These are phyloP conservation scores for Brassicogethes aeneus DNA, from an alignment of 2,888 invertebrate genomes.

Conservation along the genomic window DNA sequence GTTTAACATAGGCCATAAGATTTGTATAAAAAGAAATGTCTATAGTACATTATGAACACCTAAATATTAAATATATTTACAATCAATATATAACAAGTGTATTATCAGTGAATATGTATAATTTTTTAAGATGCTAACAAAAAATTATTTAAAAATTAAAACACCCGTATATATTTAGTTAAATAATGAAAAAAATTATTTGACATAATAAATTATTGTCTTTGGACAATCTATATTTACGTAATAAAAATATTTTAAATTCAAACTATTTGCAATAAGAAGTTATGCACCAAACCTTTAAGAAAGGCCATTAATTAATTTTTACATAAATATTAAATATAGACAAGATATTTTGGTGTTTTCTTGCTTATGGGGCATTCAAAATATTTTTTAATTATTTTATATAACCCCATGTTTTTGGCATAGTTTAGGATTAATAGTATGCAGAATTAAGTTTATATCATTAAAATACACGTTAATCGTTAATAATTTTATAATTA, in stretches of 20 bases:
- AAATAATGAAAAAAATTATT: not conserved
- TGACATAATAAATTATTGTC: not conserved
- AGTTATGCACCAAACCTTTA: too few species aligned
- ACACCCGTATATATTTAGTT: not conserved
- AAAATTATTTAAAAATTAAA: not conserved
- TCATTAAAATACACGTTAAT: too few species aligned
- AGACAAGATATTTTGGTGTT: not conserved
- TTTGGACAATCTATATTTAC: too few species aligned
- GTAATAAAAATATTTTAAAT: too few species aligned
- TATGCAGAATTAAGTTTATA: too few species aligned
- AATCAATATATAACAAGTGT: conserved; percentile 15
- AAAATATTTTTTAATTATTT: too few species aligned
- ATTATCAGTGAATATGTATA: not conserved
- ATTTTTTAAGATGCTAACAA: conserved; percentile 2
- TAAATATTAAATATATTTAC: conserved; percentile 18
- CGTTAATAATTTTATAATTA: too few species aligned
- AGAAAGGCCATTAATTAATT: too few species aligned
- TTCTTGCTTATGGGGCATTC: not conserved
- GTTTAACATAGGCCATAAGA: conserved; percentile 19
- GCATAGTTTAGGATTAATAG: too few species aligned
- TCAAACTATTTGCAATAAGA: too few species aligned
- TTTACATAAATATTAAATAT: too few species aligned
- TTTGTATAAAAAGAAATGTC: conserved; percentile 16
- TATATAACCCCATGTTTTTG: conserved; percentile 4
- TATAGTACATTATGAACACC: conserved; percentile 15